phyloP scores from a whole-genome alignment of 2,113 vertebrate species.

The Cathartes aura region DNA sequence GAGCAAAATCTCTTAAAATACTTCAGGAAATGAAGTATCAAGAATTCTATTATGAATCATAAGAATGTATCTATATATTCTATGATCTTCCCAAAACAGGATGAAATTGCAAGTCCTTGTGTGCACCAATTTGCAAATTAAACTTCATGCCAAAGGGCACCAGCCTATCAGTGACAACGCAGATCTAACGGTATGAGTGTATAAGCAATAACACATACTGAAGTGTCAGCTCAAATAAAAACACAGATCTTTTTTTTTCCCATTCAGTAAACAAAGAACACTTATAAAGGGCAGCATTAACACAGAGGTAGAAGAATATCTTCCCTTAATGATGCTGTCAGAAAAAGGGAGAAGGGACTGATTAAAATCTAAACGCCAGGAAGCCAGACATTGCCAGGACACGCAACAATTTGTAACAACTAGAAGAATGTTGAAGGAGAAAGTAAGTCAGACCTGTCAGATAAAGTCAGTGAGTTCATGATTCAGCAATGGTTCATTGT shows the following conservation, averaged over 20 bases:
- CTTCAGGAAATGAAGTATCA: background rate
- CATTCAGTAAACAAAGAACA: background rate
- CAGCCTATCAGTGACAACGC: background rate
- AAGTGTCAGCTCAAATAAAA: background rate
- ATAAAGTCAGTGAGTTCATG: background rate
- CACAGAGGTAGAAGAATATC: background rate
- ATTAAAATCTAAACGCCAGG: background rate
- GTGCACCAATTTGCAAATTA: background rate
- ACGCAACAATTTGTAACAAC: slow-evolving; percentile 29
- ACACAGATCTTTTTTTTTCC: background rate
- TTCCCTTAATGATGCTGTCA: background rate
- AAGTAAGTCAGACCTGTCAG: slow-evolving; percentile 20
- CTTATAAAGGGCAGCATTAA: background rate
- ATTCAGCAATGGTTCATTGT: background rate
- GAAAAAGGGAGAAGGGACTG: background rate
- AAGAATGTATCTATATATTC: background rate
- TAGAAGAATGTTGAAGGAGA: background rate
- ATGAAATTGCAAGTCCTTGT: background rate
- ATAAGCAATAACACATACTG: background rate
- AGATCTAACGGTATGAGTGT: background rate
- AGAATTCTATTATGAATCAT: background rate
- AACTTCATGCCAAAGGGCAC: background rate
- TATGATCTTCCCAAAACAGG: background rate
- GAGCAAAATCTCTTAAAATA: background rate
- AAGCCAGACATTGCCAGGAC: background rate